These are phyloP conservation scores for Corythaeola cristata DNA, from an alignment of 2,113 vertebrate genomes.

Conservation along the genomic window DNA sequence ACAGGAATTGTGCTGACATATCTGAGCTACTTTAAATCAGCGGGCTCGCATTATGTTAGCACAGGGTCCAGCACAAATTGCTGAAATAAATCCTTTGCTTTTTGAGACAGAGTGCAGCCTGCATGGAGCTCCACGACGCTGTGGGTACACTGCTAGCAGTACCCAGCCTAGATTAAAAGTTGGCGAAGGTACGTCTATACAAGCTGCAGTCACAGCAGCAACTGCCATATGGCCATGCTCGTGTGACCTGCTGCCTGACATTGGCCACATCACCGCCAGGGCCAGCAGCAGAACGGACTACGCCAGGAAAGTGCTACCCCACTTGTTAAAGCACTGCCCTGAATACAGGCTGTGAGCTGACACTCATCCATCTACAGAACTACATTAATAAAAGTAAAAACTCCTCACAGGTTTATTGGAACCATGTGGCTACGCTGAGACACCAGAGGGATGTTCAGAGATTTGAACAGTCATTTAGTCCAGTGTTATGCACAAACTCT, in stretches of 20 bases:
- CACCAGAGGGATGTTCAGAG: background rate
- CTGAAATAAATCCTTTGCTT: background rate
- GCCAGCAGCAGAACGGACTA: background rate
- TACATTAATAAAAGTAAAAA: background rate
- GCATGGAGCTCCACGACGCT: fast-evolving
- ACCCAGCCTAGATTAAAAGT: background rate
- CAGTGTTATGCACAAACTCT: background rate
- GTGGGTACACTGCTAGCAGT: background rate
- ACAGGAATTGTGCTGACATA: background rate
- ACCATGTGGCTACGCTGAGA: background rate
- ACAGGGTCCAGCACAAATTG: background rate
- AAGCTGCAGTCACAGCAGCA: constrained; percentile 7
- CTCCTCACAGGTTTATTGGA: background rate
- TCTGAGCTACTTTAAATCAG: background rate
- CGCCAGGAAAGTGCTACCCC: background rate
- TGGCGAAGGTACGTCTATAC: background rate
- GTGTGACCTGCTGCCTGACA: constrained; percentile 4
- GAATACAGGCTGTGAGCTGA: background rate
- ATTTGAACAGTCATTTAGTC: background rate
- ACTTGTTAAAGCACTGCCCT: background rate
- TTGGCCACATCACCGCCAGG: background rate
- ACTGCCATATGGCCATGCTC: background rate
- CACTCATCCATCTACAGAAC: background rate
- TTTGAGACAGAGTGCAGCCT: background rate
- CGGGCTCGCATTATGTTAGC: background rate